Evolutionary conservation across 2,888 invertebrate genomes (phyloP).

Genomic region (Diarsia dahlii): DNA sequence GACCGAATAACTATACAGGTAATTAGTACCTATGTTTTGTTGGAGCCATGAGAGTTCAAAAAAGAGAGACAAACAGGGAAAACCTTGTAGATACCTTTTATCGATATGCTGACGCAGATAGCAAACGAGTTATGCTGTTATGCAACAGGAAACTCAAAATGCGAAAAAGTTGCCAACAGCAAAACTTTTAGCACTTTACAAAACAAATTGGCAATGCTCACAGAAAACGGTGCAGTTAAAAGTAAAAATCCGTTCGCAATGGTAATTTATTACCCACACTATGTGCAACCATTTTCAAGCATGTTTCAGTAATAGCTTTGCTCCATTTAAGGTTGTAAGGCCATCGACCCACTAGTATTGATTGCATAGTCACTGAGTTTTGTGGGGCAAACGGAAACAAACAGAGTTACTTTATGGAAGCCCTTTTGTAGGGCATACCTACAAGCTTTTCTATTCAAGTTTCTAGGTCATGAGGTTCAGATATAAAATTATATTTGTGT

Average conservation of each 20-base stretch:
- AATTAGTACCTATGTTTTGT: background rate
- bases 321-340: constrained; percentile 75
- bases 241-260: constrained; percentile 44
- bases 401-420: constrained; percentile 55
- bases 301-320: constrained; percentile 71
- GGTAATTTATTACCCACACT: constrained; percentile 40
- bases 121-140: constrained; percentile 4
- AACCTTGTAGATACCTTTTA: constrained; percentile 2
- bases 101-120: background rate
- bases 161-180: constrained; percentile 6
- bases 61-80: background rate
- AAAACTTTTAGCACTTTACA: background rate
- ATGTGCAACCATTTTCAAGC: constrained; percentile 56
- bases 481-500: constrained; percentile 35
- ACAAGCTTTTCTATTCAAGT: constrained; percentile 62
- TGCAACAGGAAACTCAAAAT: constrained; percentile 2
- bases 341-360: constrained; percentile 80
- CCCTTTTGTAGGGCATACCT: constrained; percentile 66
- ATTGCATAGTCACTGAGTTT: constrained; percentile 72
- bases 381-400: constrained; percentile 77
- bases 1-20: background rate
- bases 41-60: background rate
- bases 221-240: constrained; percentile 12
- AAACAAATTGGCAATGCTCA: constrained; percentile 27
- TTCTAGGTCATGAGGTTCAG: constrained; percentile 67